Percentiles rank a stretch among this genome's conserved stretches.
These are phyloP conservation scores for Cyclargus thomasi DNA, from an alignment of 1,140 invertebrate genomes.

Conservation along the genomic window DNA sequence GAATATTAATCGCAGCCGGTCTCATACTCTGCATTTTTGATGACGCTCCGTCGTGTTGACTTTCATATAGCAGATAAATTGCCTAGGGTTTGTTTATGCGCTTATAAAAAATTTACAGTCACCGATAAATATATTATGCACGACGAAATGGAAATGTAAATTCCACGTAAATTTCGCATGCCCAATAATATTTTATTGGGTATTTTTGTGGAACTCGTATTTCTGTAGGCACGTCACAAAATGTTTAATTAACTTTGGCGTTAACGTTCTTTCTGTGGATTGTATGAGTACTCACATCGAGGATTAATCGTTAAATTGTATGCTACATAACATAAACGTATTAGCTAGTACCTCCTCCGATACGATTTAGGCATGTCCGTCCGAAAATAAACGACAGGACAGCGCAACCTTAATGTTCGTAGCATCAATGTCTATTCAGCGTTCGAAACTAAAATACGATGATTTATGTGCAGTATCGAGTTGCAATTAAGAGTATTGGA, in stretches of 20 bases:
- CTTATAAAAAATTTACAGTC: neutral
- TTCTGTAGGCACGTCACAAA: neutral
- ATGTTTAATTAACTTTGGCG: slow-evolving; percentile 4
- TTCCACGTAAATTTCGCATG: neutral
- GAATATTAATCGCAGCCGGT: slow-evolving; percentile 37
- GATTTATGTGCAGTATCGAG: slow-evolving; percentile 58
- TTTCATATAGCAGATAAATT: slow-evolving; percentile 13
- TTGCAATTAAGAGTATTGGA: slow-evolving; percentile 67
- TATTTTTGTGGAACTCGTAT: neutral
- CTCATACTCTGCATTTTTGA: slow-evolving; percentile 35
- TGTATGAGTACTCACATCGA: no score
- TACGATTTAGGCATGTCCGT: neutral
- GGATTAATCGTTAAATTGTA: no score
- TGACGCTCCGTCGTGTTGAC: slow-evolving; percentile 26
- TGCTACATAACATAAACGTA: neutral
- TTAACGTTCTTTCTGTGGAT: no score
- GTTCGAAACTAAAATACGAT: slow-evolving; percentile 29
- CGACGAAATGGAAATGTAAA: slow-evolving; percentile 3
- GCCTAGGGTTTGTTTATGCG: neutral
- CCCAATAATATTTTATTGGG: neutral
- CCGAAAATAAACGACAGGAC: neutral
- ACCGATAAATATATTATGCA: slow-evolving; percentile 1
- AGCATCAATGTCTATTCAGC: neutral
- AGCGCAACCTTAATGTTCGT: neutral
- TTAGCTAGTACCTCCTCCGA: neutral